Evolutionary conservation across 2,888 invertebrate genomes (phyloP).

Genomic region (Erynnis tages): DNA sequence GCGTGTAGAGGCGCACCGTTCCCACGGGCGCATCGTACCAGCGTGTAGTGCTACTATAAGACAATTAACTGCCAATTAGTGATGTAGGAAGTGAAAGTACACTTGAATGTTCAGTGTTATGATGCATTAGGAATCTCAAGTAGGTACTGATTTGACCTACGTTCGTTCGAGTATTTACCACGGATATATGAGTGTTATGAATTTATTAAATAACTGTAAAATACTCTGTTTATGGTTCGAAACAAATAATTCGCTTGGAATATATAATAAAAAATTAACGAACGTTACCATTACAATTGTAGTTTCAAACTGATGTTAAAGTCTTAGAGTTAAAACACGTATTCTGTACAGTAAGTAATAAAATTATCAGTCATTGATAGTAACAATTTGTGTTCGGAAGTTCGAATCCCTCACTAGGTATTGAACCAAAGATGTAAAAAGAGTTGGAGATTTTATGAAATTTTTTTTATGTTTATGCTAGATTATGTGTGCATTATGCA

Average conservation of each 20-base stretch:
- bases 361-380: no score
- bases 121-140: not conserved
- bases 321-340: no score
- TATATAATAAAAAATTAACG: no score
- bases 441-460: slow-evolving; percentile 63
- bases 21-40: no score
- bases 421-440: slow-evolving; percentile 78
- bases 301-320: no score
- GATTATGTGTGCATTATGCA: not conserved
- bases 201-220: not conserved
- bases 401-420: slow-evolving; percentile 68
- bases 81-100: not conserved
- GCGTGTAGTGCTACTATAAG: not conserved
- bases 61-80: not conserved
- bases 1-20: no score
- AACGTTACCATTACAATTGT: no score
- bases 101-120: not conserved
- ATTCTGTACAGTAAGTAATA: no score
- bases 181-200: not conserved
- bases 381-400: slow-evolving; percentile 47
- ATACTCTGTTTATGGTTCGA: not conserved
- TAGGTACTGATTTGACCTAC: not conserved
- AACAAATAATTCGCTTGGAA: not conserved
- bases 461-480: slow-evolving; percentile 40
- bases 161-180: not conserved